Conservation (phyloP, 2,797 vertebrate genomes). For the Corythornis leucogaster region DNA sequence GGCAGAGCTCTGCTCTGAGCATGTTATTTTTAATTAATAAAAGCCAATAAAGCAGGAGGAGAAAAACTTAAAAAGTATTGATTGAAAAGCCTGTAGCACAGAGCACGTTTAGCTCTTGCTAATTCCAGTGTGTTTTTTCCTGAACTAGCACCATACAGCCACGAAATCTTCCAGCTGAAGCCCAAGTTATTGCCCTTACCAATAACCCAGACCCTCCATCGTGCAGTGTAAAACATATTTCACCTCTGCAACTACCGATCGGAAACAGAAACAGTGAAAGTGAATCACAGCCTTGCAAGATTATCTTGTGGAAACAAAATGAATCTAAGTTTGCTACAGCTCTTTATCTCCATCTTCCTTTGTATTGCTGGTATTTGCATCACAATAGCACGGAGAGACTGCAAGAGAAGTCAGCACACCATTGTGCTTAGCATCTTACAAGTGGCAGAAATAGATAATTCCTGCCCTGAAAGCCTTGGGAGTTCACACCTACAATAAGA, state of each 20-base stretch:
- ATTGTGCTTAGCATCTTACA: neutral
- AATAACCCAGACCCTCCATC: neutral
- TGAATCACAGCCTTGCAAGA: neutral
- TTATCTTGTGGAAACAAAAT: neutral
- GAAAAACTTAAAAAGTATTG: neutral
- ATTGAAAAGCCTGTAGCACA: neutral
- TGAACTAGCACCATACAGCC: neutral
- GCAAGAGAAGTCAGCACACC: neutral
- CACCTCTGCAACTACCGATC: neutral
- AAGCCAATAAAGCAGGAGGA: neutral
- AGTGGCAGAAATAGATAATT: neutral
- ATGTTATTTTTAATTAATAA: neutral
- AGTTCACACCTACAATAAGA: neutral
- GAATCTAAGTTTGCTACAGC: neutral
- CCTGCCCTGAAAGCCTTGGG: neutral
- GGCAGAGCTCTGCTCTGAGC: neutral
- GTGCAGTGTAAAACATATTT: neutral
- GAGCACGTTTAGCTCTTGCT: neutral
- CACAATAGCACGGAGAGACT: neutral
- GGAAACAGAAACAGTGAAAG: neutral
- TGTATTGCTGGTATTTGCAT: slow-evolving; percentile 1
- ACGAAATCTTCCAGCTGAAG: neutral
- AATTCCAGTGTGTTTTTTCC: neutral
- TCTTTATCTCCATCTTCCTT: neutral
- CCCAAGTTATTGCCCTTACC: neutral